Evolutionary conservation across 2,888 invertebrate species (phyloP).

Genomic region (Parnassius mnemosyne): DNA sequence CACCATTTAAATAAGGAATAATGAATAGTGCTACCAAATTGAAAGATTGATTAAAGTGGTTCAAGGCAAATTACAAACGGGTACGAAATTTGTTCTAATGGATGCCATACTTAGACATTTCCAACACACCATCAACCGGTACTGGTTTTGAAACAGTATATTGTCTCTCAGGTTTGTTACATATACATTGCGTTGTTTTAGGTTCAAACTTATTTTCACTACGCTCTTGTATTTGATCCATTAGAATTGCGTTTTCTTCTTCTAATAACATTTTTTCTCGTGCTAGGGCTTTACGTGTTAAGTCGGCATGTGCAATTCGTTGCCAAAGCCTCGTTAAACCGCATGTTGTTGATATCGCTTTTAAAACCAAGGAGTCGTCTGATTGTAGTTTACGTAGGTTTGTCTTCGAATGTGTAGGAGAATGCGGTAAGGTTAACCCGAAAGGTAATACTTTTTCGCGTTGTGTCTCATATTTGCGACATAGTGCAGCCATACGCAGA

Average conservation of each 20-base stretch:
- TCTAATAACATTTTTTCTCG: slow-evolving; percentile 61
- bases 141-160: slow-evolving; percentile 39
- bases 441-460: slow-evolving; percentile 73
- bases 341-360: slow-evolving; percentile 54
- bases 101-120: slow-evolving; percentile 47
- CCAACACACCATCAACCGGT: slow-evolving; percentile 54
- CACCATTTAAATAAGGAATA: neutral
- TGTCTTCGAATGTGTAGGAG: slow-evolving; percentile 45
- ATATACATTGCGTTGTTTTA: slow-evolving; percentile 47
- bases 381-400: slow-evolving; percentile 46
- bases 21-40: neutral
- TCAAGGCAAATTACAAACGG: neutral
- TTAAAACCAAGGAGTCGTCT: slow-evolving; percentile 56
- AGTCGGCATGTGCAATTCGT: slow-evolving; percentile 62
- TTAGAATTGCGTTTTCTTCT: slow-evolving; percentile 55
- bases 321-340: slow-evolving; percentile 69
- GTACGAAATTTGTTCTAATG: slow-evolving; percentile 17
- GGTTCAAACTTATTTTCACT: slow-evolving; percentile 42
- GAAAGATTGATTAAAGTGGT: neutral
- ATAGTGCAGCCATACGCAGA: slow-evolving; percentile 71
- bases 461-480: slow-evolving; percentile 79
- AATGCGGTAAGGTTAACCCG: slow-evolving; percentile 48
- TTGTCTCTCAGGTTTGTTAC: slow-evolving; percentile 36
- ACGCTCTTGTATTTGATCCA: slow-evolving; percentile 42
- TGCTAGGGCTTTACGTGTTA: slow-evolving; percentile 58